Evolutionary conservation across 2,113 vertebrate genomes (phyloP).

Genomic region (Microtus ochrogaster): DNA sequence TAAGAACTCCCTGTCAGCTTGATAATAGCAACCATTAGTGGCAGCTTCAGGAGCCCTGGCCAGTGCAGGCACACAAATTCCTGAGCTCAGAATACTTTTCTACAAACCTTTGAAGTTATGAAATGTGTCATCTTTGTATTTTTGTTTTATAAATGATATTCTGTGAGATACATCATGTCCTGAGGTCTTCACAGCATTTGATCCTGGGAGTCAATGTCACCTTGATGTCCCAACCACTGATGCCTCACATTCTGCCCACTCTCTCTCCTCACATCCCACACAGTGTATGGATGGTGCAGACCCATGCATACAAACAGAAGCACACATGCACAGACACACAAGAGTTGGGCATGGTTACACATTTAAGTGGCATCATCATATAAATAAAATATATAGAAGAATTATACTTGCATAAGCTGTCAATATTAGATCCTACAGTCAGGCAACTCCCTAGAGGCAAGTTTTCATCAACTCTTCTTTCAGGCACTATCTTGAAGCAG

Average conservation of each 20-base stretch:
- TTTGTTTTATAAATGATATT: not conserved
- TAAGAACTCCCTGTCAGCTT: too few relatives aligned
- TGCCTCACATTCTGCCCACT: not conserved
- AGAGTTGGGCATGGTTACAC: not conserved
- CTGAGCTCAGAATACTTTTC: not conserved
- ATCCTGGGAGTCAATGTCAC: not conserved
- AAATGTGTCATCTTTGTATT: not conserved
- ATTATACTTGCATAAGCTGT: accelerated
- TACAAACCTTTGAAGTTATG: not conserved
- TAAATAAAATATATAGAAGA: too few relatives aligned
- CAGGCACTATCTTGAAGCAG: not conserved
- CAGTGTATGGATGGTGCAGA: too few relatives aligned
- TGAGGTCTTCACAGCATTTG: not conserved
- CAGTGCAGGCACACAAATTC: not conserved
- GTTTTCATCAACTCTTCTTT: not conserved
- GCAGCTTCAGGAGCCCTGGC: accelerated
- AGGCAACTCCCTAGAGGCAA: too few relatives aligned
- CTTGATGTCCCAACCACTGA: not conserved
- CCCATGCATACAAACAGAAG: too few relatives aligned
- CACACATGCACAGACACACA: not conserved
- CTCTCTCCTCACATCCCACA: not conserved
- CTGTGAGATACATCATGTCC: accelerated
- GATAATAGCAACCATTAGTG: not conserved
- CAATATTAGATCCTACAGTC: not conserved
- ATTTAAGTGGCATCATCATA: not conserved